A percentile compares a stretch with the other conserved stretches of the same genome.
Conservation (phyloP, 1,140 invertebrate genomes). For the Gryllus bimaculatus region DNA sequence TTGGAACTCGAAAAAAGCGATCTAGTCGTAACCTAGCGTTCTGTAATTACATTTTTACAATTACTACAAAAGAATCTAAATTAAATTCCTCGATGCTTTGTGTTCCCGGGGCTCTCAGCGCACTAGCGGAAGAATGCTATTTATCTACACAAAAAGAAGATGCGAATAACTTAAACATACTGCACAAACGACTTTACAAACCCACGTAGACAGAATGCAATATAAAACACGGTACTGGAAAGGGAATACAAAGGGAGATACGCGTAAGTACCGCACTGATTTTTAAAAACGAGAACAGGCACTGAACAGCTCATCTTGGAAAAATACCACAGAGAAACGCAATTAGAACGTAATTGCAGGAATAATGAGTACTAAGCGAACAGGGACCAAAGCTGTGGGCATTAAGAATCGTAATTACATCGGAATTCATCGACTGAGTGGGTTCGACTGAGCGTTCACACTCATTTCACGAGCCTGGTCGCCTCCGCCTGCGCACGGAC, state of each 20-base stretch:
- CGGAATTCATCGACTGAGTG: neutral
- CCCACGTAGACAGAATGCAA: neutral
- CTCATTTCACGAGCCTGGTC: too few species aligned
- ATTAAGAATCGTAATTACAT: neutral
- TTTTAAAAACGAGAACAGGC: too few species aligned
- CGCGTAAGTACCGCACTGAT: too few species aligned
- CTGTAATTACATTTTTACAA: neutral
- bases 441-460: too few species aligned
- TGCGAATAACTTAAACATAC: neutral
- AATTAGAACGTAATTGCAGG: neutral
- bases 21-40: neutral
- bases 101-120: too few species aligned
- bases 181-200: neutral
- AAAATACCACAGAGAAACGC: neutral
- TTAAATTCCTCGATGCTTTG: too few species aligned
- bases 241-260: too few species aligned
- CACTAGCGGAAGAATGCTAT: too few species aligned
- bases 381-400: neutral
- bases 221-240: too few species aligned
- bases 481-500: too few species aligned
- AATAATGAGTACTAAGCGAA: neutral
- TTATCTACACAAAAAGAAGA: too few species aligned
- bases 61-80: neutral
- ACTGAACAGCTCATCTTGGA: neutral
- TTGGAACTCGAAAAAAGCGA: neutral